Percentiles rank a stretch among this genome's conserved stretches.
Conservation (phyloP, 2,113 vertebrate species). For the Circaetus cinerascens region DNA sequence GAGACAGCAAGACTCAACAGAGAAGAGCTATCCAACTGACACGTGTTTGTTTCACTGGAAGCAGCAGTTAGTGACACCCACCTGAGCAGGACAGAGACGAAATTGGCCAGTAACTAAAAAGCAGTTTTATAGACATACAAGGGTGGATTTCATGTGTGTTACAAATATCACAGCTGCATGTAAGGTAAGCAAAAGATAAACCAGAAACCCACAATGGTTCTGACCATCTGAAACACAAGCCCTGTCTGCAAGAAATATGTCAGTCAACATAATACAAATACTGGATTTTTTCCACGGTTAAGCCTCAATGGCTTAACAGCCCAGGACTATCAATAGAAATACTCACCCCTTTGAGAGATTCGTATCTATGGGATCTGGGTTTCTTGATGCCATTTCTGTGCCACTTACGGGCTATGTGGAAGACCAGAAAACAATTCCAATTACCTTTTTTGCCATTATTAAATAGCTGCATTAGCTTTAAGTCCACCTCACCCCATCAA, state of each 20-base stretch:
- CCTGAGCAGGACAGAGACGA: neutral
- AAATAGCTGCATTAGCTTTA: neutral
- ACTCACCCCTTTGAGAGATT: constrained; percentile 95
- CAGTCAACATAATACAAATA: neutral
- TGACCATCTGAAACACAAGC: neutral
- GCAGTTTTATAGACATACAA: neutral
- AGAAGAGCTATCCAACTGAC: neutral
- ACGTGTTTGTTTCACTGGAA: neutral
- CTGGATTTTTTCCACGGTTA: neutral
- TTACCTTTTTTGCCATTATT: neutral
- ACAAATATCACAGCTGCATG: neutral
- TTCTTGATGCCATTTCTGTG: constrained; percentile 99
- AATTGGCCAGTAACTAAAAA: neutral
- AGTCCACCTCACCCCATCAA: neutral
- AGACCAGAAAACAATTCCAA: neutral
- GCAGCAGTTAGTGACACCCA: neutral
- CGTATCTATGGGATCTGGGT: constrained; percentile 86
- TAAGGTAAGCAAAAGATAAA: neutral
- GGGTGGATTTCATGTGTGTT: fast-evolving
- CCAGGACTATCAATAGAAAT: neutral
- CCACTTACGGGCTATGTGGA: constrained; percentile 87
- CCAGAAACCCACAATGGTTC: neutral
- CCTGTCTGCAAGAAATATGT: fast-evolving
- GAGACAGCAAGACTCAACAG: neutral
- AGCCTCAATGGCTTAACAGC: neutral